Evolutionary conservation across 2,888 invertebrate species (phyloP), one percentile per base, ranked within the genome.

Genomic region (Eristalinus aeneus): DNA sequence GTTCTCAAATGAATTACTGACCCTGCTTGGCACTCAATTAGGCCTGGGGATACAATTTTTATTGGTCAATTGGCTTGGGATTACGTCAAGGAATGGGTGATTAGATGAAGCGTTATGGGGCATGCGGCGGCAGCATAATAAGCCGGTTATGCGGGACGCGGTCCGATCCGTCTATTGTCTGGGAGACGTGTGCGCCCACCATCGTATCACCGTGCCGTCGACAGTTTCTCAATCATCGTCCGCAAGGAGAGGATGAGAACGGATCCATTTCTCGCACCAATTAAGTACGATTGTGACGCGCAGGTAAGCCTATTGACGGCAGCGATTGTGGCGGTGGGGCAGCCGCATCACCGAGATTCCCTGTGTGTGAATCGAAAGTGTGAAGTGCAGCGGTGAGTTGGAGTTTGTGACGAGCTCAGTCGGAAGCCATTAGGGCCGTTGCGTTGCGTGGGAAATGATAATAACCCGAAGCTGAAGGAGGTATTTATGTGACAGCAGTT

Each of bases 21-120:
- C 73, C 77, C 74, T 56, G 65, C 81, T 80, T 71, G 73, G 46
- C 86, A 81, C 77, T 74, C 86, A 81, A 86, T 86, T 86, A 77
- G 77, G 73, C 77, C 63, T 39, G 82, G 69, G 39, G 68, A 77
- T 31, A 32, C 72, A 67, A 85, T 85, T 85, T 81, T 83, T 46
- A 83, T 83, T 78, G 74, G 78, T 77, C 78, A 78, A 78, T 83
- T 73, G 81, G 72, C 76, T 77, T 73, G 73, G 72, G 75, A 73
- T 81, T 85, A 85, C 16, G 64, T 10, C 27, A 56, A 22, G 54
- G 34, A 69, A 69, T 54, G 20, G 53, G 32, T 58, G 71, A 72
- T 71, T 64, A 74, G 54, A 58, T 63, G 73, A 31, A 58, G 12
- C 12, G 63, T 22, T 53, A 65, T 58, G 65, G 58, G 16, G 53